phyloP scores from a whole-genome alignment of 2,113 vertebrate genomes.

The Gracilinanus agilis region DNA sequence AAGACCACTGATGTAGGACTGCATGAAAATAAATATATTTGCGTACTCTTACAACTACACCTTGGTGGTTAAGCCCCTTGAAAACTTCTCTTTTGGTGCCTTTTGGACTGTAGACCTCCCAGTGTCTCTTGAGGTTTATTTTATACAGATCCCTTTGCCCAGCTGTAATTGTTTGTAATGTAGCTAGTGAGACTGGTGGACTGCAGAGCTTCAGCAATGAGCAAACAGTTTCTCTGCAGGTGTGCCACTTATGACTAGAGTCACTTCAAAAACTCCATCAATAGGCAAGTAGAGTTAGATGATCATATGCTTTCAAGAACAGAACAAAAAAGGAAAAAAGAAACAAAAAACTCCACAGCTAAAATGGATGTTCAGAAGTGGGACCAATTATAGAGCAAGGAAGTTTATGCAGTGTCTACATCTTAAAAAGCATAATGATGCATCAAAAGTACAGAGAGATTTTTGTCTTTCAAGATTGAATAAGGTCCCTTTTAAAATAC shows the following conservation, averaged over 20 bases:
- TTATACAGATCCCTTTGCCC: conserved; percentile 36
- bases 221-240: conserved; percentile 73
- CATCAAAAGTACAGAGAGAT: not conserved
- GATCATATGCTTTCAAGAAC: conserved; percentile 51
- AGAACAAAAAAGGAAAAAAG: conserved; percentile 59
- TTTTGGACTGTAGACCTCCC: conserved; percentile 10
- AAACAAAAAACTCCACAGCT: conserved; percentile 63
- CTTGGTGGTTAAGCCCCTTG: not conserved
- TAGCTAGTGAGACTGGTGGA: not conserved
- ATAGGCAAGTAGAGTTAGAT: conserved; percentile 68
- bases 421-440: conserved; percentile 58
- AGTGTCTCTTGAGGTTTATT: conserved; percentile 23
- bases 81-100: conserved; percentile 23
- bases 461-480: conserved; percentile 59
- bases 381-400: conserved; percentile 53
- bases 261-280: conserved; percentile 71
- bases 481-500: conserved; percentile 57
- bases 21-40: not conserved
- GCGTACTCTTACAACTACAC: not conserved
- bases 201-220: conserved; percentile 47
- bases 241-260: conserved; percentile 64
- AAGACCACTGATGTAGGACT: conserved; percentile 8
- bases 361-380: conserved; percentile 68
- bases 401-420: conserved; percentile 33
- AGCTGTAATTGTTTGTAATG: conserved; percentile 41